Conservation (phyloP, 2,797 vertebrate genomes). For the Spinibarbus caldwelli region DNA sequence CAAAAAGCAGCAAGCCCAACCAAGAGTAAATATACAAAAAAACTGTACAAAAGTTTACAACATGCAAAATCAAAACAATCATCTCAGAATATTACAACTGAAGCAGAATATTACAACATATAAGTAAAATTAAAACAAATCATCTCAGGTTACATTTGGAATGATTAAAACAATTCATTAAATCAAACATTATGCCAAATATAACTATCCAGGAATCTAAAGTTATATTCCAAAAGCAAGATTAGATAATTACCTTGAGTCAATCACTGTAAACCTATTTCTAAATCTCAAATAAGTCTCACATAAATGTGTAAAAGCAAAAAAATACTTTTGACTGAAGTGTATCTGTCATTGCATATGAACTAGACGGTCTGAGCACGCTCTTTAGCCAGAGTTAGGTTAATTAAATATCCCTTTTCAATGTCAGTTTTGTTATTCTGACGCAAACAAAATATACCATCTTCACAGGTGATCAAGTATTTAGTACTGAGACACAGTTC, state of each 20-base stretch:
- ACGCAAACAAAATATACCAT: slow-evolving; percentile 9
- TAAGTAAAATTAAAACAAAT: slow-evolving; percentile 20
- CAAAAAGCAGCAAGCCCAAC: slow-evolving; percentile 50
- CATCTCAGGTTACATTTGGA: slow-evolving; percentile 14
- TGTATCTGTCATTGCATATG: slow-evolving; percentile 40
- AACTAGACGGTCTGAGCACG: slow-evolving; percentile 6
- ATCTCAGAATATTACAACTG: slow-evolving; percentile 28
- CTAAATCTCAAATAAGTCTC: slow-evolving; percentile 31
- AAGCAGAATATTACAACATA: slow-evolving; percentile 18
- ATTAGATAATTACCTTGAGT: slow-evolving; percentile 33
- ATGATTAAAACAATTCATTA: background rate
- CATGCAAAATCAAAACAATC: slow-evolving; percentile 48
- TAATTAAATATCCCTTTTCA: slow-evolving; percentile 63
- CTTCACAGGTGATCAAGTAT: slow-evolving; percentile 36
- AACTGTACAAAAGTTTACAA: slow-evolving; percentile 47
- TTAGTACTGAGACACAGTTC: slow-evolving; percentile 27
- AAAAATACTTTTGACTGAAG: background rate
- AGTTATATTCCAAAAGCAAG: slow-evolving; percentile 32
- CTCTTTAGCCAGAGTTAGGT: slow-evolving; percentile 29
- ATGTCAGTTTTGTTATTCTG: slow-evolving; percentile 46
- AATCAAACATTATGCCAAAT: background rate
- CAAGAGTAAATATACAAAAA: slow-evolving; percentile 60
- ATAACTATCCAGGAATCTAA: slow-evolving; percentile 6
- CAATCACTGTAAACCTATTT: slow-evolving; percentile 33
- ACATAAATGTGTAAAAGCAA: background rate